Base-by-base conservation (phyloP, 1,140 invertebrate genomes). In the Lepeophtheirus salmonis region DNA sequence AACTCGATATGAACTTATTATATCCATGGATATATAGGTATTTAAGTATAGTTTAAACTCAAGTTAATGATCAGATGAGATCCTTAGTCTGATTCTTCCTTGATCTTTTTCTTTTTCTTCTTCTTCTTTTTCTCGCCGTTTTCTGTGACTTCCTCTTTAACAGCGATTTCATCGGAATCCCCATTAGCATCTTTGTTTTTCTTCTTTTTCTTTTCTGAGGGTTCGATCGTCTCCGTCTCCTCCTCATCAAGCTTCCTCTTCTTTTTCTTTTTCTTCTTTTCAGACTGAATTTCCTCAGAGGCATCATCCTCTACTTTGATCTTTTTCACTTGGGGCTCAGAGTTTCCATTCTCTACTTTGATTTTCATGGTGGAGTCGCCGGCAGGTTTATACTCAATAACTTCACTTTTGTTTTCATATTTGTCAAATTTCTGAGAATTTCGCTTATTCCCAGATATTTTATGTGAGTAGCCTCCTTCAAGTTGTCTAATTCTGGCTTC, bases 371-470 rank as follows among this genome's bases (percentile, higher is more conserved):
- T 76, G 13, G 73, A 74, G 64, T 78, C 76, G 53, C 67, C 69
- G n/a, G 68, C 67, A 13, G 67, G 60, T 24, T 71, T 68, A 64
- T 77, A 77, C 23, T 71, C 69, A 23, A 70, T 67, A 2, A 78
- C 69, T 65, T 76, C 69, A 63, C 74, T 74, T 65, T n/a, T 65
- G 67, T 49, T 54, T 21, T 25, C 6, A 25, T 60, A 50, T 53
- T 6, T 24, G 21, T 20, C n/a, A 59, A 54, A 20, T 16, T 54
- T 89, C 0, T 83, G 80, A 68, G 84, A 84, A 1, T 81, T 80
- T 70, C 87, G 91, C 1, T 83, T 85, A 24, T 67, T 68, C 3
- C 89, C 90, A 68, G 86, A 90, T 24, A 95, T 80, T 67, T 79
- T 78, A 58, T 78, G 78, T 23, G 86, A 69, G 67, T 83, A 86